A percentile compares a stretch with the other conserved stretches of the same genome.
Evolutionary conservation across 2,888 invertebrate genomes (phyloP).

Genomic region (Agrotis ipsilon): DNA sequence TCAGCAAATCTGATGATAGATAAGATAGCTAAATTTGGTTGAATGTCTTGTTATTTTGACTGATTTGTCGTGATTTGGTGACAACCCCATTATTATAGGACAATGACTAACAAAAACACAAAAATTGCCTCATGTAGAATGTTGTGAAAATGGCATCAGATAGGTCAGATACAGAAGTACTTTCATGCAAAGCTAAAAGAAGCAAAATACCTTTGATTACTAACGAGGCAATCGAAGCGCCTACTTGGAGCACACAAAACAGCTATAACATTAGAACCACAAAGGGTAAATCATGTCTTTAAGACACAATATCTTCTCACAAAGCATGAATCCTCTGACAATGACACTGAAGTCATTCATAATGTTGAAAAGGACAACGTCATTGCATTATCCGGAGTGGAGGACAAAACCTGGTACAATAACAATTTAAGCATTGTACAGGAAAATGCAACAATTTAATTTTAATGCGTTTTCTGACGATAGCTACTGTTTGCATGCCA

Average conservation of each 20-base stretch:
- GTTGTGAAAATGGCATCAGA: slow-evolving; percentile 4
- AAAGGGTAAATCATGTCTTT: background rate
- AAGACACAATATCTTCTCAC: background rate
- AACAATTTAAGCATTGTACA: background rate
- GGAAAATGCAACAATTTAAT: slow-evolving; percentile 16
- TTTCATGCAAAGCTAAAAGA: background rate
- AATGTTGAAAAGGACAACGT: background rate
- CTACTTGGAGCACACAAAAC: background rate
- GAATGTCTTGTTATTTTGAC: slow-evolving; percentile 27
- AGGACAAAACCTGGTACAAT: slow-evolving; percentile 1
- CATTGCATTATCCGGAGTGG: background rate
- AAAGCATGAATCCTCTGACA: no score
- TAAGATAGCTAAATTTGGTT: slow-evolving; percentile 40
- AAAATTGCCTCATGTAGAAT: background rate
- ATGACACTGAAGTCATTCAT: background rate
- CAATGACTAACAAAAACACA: slow-evolving; percentile 16
- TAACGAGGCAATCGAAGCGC: background rate
- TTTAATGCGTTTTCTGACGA: slow-evolving; percentile 25
- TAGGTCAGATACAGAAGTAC: no score
- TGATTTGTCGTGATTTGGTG: slow-evolving; percentile 11
- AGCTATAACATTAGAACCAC: no score
- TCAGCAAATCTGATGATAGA: slow-evolving; percentile 35
- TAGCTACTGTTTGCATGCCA: slow-evolving; percentile 27
- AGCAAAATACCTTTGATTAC: background rate
- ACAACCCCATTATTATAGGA: slow-evolving; percentile 10